These are phyloP conservation scores for Drosophila subsilvestris DNA, from an alignment of 2,888 invertebrate genomes.

Conservation along the genomic window DNA sequence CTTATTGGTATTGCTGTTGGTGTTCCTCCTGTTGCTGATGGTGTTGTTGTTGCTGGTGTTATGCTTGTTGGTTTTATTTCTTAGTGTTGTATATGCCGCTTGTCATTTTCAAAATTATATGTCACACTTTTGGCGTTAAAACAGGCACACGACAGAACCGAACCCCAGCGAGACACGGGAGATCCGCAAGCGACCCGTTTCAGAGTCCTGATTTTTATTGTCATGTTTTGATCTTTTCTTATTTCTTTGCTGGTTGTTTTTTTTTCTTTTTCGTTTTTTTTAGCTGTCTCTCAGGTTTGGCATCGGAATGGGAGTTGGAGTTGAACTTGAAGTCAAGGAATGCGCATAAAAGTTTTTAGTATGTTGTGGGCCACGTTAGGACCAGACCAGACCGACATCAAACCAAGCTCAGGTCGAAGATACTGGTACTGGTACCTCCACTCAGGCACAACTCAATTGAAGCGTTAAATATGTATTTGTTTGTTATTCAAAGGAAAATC, in stretches of 20 bases:
- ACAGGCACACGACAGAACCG: conserved; percentile 70
- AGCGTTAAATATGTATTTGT: conserved; percentile 35
- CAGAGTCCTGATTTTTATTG: conserved; percentile 80
- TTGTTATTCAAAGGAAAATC: conserved; percentile 20
- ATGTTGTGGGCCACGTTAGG: conserved; percentile 61
- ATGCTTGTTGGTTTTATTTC: conserved; percentile 38
- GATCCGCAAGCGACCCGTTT: conserved; percentile 62
- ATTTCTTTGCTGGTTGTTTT: conserved; percentile 19
- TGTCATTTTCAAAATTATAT: conserved; percentile 79
- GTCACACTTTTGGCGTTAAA: conserved; percentile 80
- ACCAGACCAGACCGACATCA: conserved; percentile 1
- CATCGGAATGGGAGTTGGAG: conserved; percentile 29
- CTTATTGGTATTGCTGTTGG: conserved; percentile 39
- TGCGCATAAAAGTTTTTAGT: conserved; percentile 72
- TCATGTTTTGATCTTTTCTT: conserved; percentile 76
- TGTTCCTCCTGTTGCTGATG: conserved; percentile 20
- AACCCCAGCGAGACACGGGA: conserved; percentile 2
- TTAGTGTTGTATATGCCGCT: conserved; percentile 43
- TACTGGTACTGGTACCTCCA: not conserved
- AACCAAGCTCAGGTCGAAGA: conserved; percentile 15
- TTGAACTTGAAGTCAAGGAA: conserved; percentile 62
- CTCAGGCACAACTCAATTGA: conserved; percentile 35
- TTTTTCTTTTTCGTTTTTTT: conserved; percentile 10
- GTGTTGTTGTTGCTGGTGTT: conserved; percentile 45
- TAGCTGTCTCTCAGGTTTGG: conserved; percentile 34